Evolutionary conservation across 2,113 vertebrate genomes (phyloP), one percentile per base, ranked within the genome.

Genomic region (Podiceps cristatus): DNA sequence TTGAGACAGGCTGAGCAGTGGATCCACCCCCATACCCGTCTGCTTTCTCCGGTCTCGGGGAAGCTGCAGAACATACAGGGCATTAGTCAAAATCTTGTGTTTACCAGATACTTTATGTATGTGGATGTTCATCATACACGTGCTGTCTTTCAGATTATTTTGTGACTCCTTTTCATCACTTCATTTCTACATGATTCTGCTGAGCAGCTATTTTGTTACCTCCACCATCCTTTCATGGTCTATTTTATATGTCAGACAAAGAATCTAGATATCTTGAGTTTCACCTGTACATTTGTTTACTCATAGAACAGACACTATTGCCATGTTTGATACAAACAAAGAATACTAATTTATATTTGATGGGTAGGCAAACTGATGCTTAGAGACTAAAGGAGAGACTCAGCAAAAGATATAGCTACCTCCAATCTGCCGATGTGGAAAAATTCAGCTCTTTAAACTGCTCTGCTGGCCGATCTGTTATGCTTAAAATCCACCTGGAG

Each of bases 1-100:
- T 8, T 0, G 6, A 33, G 20, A 13, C 11, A 2, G 0, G 3
- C 8, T 5, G 13, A 60, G 37, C 72, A 1, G 12, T 5, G 23
- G 42, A 12, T 52, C 29, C 35, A 5, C 1, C 25, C 31, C 15
- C n/a, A 1, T 2, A 10, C 3, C 45, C 1, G 7, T 0, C 5
- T 6, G 42, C 35, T 63, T 83, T 31, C 37, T 74, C 25, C 23
- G 28, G 20, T 13, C 11, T n/a, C 2, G 3, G 7, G 4, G 29
- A 66, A 63, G n/a, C 18, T 50, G 47, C 59, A 37, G 55, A 79
- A 27, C 50, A 37, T 71, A 40, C 0, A 18, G 25, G n/a, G 13
- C 86, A 50, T 75, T 40, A 47, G 47, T 28, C 5, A 31, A 49
- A 66, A 27, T 40, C 35, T 27, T 49, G 16, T 52, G 44, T 74